These are phyloP conservation scores for Gulo gulo DNA, from an alignment of 2,113 vertebrate species.

Conservation along the genomic window DNA sequence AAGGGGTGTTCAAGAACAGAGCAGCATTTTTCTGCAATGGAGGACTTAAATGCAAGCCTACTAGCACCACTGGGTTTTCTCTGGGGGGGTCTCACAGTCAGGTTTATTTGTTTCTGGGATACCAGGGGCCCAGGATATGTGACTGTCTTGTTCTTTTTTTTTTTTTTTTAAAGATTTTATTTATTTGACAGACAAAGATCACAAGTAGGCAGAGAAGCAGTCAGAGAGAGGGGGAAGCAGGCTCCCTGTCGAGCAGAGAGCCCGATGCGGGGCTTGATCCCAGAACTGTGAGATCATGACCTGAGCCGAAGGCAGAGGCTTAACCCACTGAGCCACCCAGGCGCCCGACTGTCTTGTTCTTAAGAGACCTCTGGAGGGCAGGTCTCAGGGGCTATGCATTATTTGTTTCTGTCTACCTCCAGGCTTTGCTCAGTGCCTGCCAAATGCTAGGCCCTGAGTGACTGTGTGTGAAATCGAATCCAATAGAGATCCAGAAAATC, in stretches of 20 bases:
- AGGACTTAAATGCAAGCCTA: background rate
- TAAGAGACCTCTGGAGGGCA: slow-evolving; percentile 30
- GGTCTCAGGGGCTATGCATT: background rate
- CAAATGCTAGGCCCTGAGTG: slow-evolving; percentile 9
- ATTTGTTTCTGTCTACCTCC: background rate
- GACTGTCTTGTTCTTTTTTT: no score
- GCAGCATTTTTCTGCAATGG: background rate
- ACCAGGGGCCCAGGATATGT: background rate
- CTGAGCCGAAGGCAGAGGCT: no score
- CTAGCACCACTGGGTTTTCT: background rate
- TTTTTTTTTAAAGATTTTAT: no score
- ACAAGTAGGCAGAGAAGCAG: no score
- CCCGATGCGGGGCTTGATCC: no score
- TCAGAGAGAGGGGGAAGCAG: no score
- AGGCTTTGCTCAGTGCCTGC: background rate
- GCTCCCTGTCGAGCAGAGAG: no score
- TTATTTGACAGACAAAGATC: no score
- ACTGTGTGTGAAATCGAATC: background rate
- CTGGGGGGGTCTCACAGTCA: background rate
- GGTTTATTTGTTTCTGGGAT: background rate
- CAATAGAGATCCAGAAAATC: background rate
- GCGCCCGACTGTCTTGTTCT: background rate
- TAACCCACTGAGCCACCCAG: no score
- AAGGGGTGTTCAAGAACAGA: background rate
- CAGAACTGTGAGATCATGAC: no score